phyloP scores from a whole-genome alignment of 2,113 vertebrate genomes.

The Anoura caudifer region DNA sequence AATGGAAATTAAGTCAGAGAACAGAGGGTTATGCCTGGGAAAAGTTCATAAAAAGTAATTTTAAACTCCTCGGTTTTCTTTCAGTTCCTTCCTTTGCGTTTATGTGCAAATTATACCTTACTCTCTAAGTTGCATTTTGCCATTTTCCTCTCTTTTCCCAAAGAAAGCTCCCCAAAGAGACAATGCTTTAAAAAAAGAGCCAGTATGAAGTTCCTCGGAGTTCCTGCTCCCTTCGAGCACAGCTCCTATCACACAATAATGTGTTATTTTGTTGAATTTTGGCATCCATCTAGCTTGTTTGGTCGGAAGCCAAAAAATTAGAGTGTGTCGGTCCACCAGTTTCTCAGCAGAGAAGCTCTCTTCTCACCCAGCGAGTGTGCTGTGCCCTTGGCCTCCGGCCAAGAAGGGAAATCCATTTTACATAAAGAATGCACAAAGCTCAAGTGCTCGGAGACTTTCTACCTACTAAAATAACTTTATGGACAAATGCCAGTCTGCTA shows the following conservation, averaged over 20 bases:
- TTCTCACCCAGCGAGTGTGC: constrained; percentile 86
- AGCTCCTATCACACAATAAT: constrained; percentile 89
- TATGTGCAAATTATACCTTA: constrained; percentile 62
- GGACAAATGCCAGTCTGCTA: constrained; percentile 84
- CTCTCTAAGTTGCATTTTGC: constrained; percentile 57
- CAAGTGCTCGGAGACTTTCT: constrained; percentile 84
- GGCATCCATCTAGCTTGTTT: constrained; percentile 86
- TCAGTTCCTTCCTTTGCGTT: constrained; percentile 64
- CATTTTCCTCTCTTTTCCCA: constrained; percentile 57
- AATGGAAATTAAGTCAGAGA: constrained; percentile 32
- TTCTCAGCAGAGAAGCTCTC: constrained; percentile 85
- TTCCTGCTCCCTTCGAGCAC: constrained; percentile 79
- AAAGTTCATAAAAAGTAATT: constrained; percentile 80
- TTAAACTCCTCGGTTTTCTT: constrained; percentile 73
- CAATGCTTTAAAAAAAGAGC: constrained; percentile 29
- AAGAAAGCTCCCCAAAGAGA: constrained; percentile 71
- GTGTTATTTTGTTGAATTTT: constrained; percentile 91
- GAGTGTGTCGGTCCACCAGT: constrained; percentile 88
- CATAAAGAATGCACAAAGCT: constrained; percentile 91
- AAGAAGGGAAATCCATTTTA: constrained; percentile 95
- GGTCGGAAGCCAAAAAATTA: constrained; percentile 88
- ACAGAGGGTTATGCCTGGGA: constrained; percentile 69
- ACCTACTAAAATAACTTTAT: constrained; percentile 88
- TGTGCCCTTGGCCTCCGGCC: constrained; percentile 86
- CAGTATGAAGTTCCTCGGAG: constrained; percentile 74